Base-by-base conservation (phyloP, 2,888 invertebrate species). In the Villa cingulata region DNA sequence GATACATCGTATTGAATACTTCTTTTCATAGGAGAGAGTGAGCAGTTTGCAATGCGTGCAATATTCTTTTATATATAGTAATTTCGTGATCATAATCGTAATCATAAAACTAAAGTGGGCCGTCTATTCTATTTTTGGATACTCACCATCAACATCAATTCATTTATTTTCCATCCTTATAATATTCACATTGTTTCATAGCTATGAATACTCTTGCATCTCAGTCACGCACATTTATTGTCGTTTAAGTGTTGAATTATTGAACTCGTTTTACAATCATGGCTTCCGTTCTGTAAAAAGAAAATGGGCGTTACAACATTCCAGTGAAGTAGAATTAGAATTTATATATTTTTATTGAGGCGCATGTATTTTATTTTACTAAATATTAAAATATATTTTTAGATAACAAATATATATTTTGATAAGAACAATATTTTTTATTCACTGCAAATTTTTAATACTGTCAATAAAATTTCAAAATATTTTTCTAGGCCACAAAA, bases 231-330 rank as follows among this genome's bases (percentile, higher is more conserved):
- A 9, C 4, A 46, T 46, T 48, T 45, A 44, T 53, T 51, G 53
- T 55, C 53, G 49, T 58, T 55, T 57, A 56, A 51, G 54, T 53
- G 49, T 57, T 65, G 63, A 66, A 59, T 66, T 68, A 65, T 66
- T 60, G 56, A 59, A 57, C 63, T 56, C 53, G 51, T 48, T 59
- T 60, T 58, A 61, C 65, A 62, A 64, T 68, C 63, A 68, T 68
- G 68, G 69, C 69, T 68, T 67, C 68, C 66, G 68, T 62, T 59
- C 59, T 57, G 53, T 48, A 49, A 49, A 42, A 44, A 44, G 43
- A 46, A 47, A 45, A 48, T 44, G 41, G 54, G 54, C 58, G 51
- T 43, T 41, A 46, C 41, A 41, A 46, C 19, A 17, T 27, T 12
- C 23, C 52, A 52, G 52, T 52, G 52, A 50, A 46, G 52, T 50